Conservation (phyloP, 2,888 invertebrate genomes). For the Scelioninae gen. 1 region DNA sequence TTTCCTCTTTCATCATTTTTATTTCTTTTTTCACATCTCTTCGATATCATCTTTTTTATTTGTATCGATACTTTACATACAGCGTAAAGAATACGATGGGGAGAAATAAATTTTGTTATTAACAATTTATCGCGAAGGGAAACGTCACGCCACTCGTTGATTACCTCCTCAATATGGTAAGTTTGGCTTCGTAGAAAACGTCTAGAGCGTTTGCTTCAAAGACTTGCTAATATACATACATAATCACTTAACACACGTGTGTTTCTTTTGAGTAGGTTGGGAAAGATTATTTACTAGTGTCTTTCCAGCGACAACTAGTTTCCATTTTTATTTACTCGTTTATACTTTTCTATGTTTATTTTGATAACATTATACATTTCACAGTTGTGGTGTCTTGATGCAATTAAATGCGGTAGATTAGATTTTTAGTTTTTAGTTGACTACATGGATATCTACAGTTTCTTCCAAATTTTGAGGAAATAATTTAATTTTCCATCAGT, state of each 20-base stretch:
- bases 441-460: background rate
- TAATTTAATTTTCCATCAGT: background rate
- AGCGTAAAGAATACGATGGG: background rate
- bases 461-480: background rate
- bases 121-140: conserved; percentile 17
- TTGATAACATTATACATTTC: background rate
- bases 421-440: conserved; percentile 24
- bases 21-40: no score
- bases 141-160: conserved; percentile 69
- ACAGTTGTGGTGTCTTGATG: conserved; percentile 16
- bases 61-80: no score
- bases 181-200: conserved; percentile 82
- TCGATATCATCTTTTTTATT: conserved; percentile 3
- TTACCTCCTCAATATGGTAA: conserved; percentile 78
- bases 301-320: conserved; percentile 47
- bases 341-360: conserved; percentile 12
- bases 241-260: conserved; percentile 68
- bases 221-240: conserved; percentile 74
- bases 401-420: conserved; percentile 10
- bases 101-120: background rate
- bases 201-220: conserved; percentile 79
- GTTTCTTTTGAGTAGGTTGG: conserved; percentile 56
- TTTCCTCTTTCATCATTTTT: no score
- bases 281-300: conserved; percentile 45
- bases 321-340: conserved; percentile 13